Evolutionary conservation across 2,113 vertebrate species (phyloP).

Genomic region (Triplophysa siluroides): DNA sequence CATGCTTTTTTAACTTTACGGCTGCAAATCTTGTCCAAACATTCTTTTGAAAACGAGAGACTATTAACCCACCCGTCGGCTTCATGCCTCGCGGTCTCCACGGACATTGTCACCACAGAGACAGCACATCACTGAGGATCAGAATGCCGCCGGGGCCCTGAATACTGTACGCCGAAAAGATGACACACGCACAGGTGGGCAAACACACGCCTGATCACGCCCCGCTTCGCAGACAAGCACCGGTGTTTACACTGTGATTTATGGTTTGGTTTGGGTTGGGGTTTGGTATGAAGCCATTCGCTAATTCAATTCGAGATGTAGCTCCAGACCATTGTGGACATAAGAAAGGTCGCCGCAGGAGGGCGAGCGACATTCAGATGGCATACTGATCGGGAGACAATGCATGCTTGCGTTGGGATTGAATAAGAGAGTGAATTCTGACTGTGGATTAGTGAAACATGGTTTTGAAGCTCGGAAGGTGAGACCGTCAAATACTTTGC

Average conservation of each 20-base stretch:
- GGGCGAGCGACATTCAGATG: neutral
- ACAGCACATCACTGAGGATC: slow-evolving; percentile 37
- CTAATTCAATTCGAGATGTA: neutral
- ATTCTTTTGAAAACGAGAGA: slow-evolving; percentile 58
- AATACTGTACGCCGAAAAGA: slow-evolving; percentile 57
- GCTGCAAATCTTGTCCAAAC: slow-evolving; percentile 54
- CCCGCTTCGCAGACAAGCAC: slow-evolving; percentile 8
- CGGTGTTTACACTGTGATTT: slow-evolving; percentile 25
- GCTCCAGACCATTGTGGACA: slow-evolving; percentile 1
- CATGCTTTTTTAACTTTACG: slow-evolving; percentile 51
- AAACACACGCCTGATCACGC: slow-evolving; percentile 40
- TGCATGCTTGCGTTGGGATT: neutral
- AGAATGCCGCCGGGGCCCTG: slow-evolving; percentile 43
- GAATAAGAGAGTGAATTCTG: slow-evolving; percentile 1
- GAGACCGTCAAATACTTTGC: neutral
- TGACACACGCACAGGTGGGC: slow-evolving; percentile 51
- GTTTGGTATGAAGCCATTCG: neutral
- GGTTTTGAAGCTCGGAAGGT: neutral
- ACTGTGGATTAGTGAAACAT: neutral
- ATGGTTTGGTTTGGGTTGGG: slow-evolving; percentile 10
- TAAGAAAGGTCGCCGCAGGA: slow-evolving; percentile 3
- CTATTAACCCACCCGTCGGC: slow-evolving; percentile 62
- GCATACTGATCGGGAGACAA: neutral
- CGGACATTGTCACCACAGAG: slow-evolving; percentile 60
- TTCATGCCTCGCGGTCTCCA: slow-evolving; percentile 47